Base-by-base conservation (phyloP, 1,140 invertebrate species). In the Dendroctonus ponderosae region DNA sequence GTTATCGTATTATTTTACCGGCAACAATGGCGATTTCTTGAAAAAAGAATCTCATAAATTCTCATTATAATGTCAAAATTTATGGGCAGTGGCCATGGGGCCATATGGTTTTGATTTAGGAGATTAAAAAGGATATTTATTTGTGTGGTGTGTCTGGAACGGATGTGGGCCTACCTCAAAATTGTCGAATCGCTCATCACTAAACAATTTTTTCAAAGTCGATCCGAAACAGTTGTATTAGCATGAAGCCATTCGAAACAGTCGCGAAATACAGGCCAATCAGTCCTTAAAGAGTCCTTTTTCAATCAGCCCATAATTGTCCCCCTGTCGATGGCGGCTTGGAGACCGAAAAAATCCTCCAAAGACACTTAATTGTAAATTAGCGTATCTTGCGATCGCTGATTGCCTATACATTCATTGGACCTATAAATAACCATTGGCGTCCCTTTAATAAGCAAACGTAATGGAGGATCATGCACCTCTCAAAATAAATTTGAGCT, bases 331-430 rank as follows among this genome's bases (percentile, higher is more conserved):
- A 49, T 49, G 43, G 58, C 40, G 12, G 53, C 11, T 14, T 48
- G 14, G 62, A 49, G 51, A 58, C 15, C 6, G 42, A 58, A 57
- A 58, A 56, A 58, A 14, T 5, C 5, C 42, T 39, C 58, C 6
- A 66, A 66, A 60, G 64, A 60, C 64, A 66, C 56, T 66, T 66
- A 66, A 66, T 66, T 66, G 64, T 66, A 66, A 66, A 66, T 66
- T 66, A 66, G 64, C 54, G 39, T 60, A 64, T 64, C 53, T 49
- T 57, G 39, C 52, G 54, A 59, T 66, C 54, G 54, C 15, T 66
- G 64, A 66, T 66, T 60, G 51, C 64, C 64, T 66, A 66, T 66
- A 66, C 56, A 66, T 63, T 43, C 54, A 65, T 64, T 64, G 52
- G 42, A 56, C 37, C 62, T 48, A 64, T 49, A 56, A 56, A 64